phyloP scores from a whole-genome alignment of 2,113 vertebrate species.

The Calyptomena viridis region DNA sequence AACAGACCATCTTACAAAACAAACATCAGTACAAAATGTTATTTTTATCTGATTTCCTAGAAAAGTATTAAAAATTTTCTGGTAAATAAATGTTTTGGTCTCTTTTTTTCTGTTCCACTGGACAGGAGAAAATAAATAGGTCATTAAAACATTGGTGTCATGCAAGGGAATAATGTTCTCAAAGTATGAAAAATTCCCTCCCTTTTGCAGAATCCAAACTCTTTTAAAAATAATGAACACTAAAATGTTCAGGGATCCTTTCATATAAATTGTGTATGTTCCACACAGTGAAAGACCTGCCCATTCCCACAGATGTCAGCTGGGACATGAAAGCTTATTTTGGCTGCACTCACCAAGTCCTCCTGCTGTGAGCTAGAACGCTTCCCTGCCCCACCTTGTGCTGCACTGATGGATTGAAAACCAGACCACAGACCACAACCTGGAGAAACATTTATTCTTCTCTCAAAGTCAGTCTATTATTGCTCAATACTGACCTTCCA shows the following conservation, averaged over 20 bases:
- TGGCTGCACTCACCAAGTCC: background rate
- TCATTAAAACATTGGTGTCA: background rate
- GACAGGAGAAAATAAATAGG: background rate
- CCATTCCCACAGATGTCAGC: slow-evolving; percentile 28
- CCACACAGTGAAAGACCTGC: background rate
- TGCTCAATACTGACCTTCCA: background rate
- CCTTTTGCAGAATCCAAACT: background rate
- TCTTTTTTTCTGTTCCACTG: background rate
- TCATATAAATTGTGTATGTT: background rate
- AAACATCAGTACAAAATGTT: background rate
- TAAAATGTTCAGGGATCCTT: background rate
- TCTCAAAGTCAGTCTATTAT: background rate
- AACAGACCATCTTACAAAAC: background rate
- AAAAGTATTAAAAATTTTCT: background rate
- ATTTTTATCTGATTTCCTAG: background rate
- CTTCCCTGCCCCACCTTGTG: slow-evolving; percentile 26
- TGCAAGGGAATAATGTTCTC: background rate
- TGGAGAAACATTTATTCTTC: slow-evolving; percentile 9
- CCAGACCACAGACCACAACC: background rate
- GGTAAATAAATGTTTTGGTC: background rate
- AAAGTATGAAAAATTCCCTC: slow-evolving; percentile 24
- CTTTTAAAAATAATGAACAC: slow-evolving; percentile 5
- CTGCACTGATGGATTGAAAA: slow-evolving; percentile 1
- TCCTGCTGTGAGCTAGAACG: background rate
- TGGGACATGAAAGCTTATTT: slow-evolving; percentile 44